Evolutionary conservation across 2,888 invertebrate genomes (phyloP), one percentile per base, ranked within the genome.

Genomic region (Zonitis immaculata): DNA sequence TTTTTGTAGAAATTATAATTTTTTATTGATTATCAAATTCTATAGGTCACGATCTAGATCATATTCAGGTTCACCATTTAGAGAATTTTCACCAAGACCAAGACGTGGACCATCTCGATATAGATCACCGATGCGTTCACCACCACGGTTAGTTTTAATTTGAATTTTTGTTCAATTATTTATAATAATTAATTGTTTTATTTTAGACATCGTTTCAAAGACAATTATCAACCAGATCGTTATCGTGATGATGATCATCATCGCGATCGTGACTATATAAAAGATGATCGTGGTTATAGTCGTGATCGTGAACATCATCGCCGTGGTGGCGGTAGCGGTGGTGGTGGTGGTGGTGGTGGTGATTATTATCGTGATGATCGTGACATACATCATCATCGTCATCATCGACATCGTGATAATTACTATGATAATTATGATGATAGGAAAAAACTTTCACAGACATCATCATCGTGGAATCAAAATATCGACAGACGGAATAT

Each of bases 31-130:
- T 27, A 11, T 32, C 6, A 44, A n/a, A 35, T 51, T 20, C 5
- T 74, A 26, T 76, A 85, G 86, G 72, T 85, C 86, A 60, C 80
- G 86, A 57, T 86, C 86, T 14, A 75, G 82, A 59, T 86, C 86
- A 25, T 79, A 79, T 54, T 80, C 81, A 59, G 78, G 76, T 49
- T 76, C 79, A 52, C 72, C 73, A 47, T 68, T 69, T 61, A 66
- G 73, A 62, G 71, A 73, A 49, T 71, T 70, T 60, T 73, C 75
- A 49, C 73, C 74, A 49, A 63, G 67, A 53, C 71, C 74, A 53
- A 69, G 73, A 62, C 68, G 70, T 63, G 69, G 66, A 48, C 78
- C 78, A 18, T 69, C 73, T 57, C 77, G 80, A 42, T 80, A 77
- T 71, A 76, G 80, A 48, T 78, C 81, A 16, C 80, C 80, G 51